Base-by-base conservation (phyloP, 2,113 vertebrate genomes). In the Lagopus muta region DNA sequence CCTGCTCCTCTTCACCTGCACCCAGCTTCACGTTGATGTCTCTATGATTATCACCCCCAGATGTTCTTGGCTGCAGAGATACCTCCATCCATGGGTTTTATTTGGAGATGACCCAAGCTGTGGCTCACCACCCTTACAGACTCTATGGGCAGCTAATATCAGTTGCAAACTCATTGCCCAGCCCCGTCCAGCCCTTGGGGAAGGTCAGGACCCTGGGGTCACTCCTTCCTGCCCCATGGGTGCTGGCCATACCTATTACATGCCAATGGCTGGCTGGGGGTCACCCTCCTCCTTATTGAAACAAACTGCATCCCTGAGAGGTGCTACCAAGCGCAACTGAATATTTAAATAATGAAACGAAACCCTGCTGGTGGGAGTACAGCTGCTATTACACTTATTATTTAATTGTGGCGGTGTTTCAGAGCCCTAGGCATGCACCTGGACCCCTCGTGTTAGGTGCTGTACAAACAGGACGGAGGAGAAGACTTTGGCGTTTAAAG, bases 401-500 rank as follows among this genome's bases (percentile, higher is more conserved):
- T 83, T 96, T 96, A 95, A 96, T 94, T 96, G 94, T 94, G 94
- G 95, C 72, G 45, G 72, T 94, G 95, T 93, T 94, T 96, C 87
- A 96, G 94, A 96, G 96, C 95, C 95, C 91, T 94, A 96, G 96
- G 94, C 95, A 0, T 94, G 92, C 95, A 96, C 96, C 95, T 96
- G 94, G 94, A 96, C 96, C 96, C 92, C 92, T 96, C 28, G 72
- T 94, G 94, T 91, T 95, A 66, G 92, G 91, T 96, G 95, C 95
- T 96, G 96, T 95, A 95, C 91, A 95, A 96, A 96, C 96, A 96
- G 95, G 95, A 95, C 30, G 84, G 92, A 94, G 92, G 94, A 95
- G 96, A 96, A 94, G 92, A 72, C 94, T 96, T 96, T 95, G 95
- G 94, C 92, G 3, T 96, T 96, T 89, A 65, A 95, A 96, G 94